Conservation (phyloP, 2,797 vertebrate species). For the Muscicapa comitata region DNA sequence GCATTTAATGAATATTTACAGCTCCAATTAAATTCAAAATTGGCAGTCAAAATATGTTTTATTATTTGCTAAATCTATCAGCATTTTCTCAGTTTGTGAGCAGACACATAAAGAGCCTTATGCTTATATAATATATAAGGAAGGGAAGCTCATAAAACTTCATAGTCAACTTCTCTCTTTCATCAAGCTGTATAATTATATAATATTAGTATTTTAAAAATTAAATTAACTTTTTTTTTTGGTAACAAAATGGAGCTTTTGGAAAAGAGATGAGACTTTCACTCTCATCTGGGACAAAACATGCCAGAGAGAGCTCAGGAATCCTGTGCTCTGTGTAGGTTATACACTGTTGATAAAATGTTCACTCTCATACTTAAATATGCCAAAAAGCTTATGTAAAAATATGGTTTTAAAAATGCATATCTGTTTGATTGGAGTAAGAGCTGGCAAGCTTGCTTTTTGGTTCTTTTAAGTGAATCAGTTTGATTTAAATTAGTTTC, state of each 20-base stretch:
- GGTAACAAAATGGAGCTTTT: background rate
- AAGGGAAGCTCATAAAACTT: background rate
- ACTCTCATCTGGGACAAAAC: background rate
- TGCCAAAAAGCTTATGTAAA: background rate
- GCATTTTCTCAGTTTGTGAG: background rate
- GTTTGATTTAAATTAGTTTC: background rate
- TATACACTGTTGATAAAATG: background rate
- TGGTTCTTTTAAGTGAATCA: background rate
- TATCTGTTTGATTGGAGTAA: background rate
- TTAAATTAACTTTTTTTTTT: background rate
- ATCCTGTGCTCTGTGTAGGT: background rate
- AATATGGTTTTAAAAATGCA: background rate
- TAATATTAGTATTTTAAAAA: background rate
- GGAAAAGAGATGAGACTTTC: background rate
- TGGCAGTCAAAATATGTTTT: background rate
- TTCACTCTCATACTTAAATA: background rate
- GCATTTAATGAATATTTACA: background rate
- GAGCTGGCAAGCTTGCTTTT: background rate
- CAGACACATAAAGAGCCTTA: background rate
- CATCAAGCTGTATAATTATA: background rate
- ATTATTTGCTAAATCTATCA: background rate
- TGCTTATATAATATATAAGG: background rate
- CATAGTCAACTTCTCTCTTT: background rate
- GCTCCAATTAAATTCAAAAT: background rate
- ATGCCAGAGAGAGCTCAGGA: background rate